Percentiles rank a stretch among this genome's conserved stretches.
Evolutionary conservation across 2,113 vertebrate species (phyloP).

Genomic region (Desmodus rotundus): DNA sequence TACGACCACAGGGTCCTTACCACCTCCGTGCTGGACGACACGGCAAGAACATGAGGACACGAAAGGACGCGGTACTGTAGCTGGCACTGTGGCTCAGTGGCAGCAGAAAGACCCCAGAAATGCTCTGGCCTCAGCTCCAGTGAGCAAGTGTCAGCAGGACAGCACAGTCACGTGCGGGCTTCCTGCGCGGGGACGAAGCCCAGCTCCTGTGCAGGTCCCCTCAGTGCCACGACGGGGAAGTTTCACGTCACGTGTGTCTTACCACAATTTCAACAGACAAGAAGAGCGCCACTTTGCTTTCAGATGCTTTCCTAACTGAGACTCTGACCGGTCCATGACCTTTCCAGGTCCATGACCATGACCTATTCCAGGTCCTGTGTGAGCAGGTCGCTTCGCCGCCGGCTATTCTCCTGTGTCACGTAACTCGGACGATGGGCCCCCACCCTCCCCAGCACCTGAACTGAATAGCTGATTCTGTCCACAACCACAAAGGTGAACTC

Average conservation of each 20-base stretch:
- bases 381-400: rapidly evolving
- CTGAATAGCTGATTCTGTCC: no score
- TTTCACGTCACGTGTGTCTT: neutral
- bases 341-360: no score
- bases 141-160: neutral
- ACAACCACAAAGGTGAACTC: neutral
- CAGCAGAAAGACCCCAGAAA: neutral
- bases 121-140: neutral
- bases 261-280: neutral
- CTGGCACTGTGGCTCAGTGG: neutral
- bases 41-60: neutral
- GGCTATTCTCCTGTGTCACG: rapidly evolving
- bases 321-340: neutral
- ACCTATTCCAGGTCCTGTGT: neutral
- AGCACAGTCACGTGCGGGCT: neutral
- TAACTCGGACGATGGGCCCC: rapidly evolving
- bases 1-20: neutral
- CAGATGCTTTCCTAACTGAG: neutral
- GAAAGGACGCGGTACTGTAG: rapidly evolving
- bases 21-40: neutral
- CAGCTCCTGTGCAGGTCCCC: no score
- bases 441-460: neutral
- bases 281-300: neutral
- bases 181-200: no score
- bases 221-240: rapidly evolving